Evolutionary conservation across 2,797 vertebrate species (phyloP).

Genomic region (Limnodromus scolopaceus): DNA sequence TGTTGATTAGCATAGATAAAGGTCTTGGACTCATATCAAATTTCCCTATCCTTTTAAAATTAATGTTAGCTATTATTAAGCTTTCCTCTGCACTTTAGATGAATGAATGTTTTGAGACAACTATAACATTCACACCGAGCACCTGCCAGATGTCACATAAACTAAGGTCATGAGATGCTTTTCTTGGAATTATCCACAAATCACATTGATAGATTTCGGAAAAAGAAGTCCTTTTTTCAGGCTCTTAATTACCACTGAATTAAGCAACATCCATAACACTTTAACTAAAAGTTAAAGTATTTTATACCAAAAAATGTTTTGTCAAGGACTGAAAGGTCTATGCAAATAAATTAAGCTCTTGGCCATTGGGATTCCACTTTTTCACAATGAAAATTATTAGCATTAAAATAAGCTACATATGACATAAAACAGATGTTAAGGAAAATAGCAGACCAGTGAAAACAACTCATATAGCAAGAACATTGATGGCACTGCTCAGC

Average conservation of each 20-base stretch:
- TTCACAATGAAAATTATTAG: neutral
- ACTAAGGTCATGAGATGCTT: neutral
- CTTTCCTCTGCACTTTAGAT: neutral
- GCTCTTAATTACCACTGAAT: neutral
- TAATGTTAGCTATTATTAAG: neutral
- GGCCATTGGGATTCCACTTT: neutral
- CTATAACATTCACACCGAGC: neutral
- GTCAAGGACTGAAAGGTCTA: neutral
- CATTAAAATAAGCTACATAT: neutral
- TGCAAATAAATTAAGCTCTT: neutral
- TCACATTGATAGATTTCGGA: neutral
- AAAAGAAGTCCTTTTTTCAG: neutral
- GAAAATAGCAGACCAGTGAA: neutral
- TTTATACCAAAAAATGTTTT: neutral
- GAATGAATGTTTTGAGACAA: neutral
- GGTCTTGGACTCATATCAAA: neutral
- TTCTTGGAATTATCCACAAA: neutral
- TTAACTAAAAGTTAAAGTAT: neutral
- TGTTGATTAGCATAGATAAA: neutral
- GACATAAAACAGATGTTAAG: neutral
- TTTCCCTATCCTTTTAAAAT: slow-evolving; percentile 3
- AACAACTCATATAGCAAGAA: neutral
- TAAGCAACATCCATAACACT: neutral
- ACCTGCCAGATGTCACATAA: neutral
- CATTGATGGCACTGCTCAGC: neutral